Evolutionary conservation across 2,888 invertebrate genomes (phyloP).

Genomic region (Plemyria rubiginata): DNA sequence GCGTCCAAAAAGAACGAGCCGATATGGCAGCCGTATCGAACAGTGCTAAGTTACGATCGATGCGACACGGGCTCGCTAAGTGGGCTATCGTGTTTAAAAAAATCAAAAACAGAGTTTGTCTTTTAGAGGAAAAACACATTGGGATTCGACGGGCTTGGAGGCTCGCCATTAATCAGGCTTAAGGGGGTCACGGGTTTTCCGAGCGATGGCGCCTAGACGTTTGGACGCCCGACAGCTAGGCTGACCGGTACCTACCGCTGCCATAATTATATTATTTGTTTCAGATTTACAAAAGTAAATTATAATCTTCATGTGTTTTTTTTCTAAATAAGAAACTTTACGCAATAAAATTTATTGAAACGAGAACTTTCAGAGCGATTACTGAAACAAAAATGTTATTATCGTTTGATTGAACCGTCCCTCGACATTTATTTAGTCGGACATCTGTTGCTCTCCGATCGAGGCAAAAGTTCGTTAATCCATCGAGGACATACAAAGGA

Average conservation of each 20-base stretch:
- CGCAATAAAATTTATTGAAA: not conserved
- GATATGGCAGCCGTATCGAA: constrained; percentile 77
- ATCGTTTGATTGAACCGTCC: constrained; percentile 9
- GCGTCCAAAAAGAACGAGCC: constrained; percentile 76
- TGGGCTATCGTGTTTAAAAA: constrained; percentile 82
- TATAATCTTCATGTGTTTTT: too few relatives aligned
- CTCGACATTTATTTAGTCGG: constrained; percentile 30
- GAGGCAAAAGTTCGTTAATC: constrained; percentile 71
- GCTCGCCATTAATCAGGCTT: constrained; percentile 71
- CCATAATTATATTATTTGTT: constrained; percentile 7
- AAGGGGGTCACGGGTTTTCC: constrained; percentile 62
- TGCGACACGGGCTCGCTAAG: constrained; percentile 75
- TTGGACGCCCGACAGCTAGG: constrained; percentile 48
- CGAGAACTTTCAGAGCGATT: not conserved
- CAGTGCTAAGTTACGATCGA: constrained; percentile 75
- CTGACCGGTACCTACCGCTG: constrained; percentile 29
- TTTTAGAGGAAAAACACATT: constrained; percentile 63
- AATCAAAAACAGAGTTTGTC: constrained; percentile 69
- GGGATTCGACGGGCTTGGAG: constrained; percentile 52
- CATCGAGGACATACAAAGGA: constrained; percentile 76
- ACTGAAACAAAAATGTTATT: constrained; percentile 1
- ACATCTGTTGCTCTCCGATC: constrained; percentile 31
- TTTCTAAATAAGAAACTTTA: too few relatives aligned
- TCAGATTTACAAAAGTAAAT: not conserved
- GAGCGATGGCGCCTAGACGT: constrained; percentile 60